Conservation (phyloP, 2,888 invertebrate species). For the Malacosoma neustria region DNA sequence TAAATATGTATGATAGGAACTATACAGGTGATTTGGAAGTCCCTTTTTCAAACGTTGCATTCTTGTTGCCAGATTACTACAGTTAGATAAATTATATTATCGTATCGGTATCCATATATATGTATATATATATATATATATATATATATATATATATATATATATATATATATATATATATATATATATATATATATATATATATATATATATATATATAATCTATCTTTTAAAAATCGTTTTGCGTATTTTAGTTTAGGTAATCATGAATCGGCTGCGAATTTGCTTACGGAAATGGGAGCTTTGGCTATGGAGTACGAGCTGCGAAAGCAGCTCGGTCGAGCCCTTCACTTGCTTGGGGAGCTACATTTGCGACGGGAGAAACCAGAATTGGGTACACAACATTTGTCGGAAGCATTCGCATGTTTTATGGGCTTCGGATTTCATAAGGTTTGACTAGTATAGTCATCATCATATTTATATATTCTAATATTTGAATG, state of each 20-base stretch:
- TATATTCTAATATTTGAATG: background rate
- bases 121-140: too few relatives aligned
- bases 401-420: conserved; percentile 57
- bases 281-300: conserved; percentile 59
- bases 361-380: conserved; percentile 56
- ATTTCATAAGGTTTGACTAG: conserved; percentile 26
- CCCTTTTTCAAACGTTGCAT: too few relatives aligned
- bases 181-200: too few relatives aligned
- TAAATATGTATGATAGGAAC: too few relatives aligned
- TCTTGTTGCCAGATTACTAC: too few relatives aligned
- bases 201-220: too few relatives aligned
- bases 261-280: conserved; percentile 45
- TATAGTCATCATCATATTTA: background rate
- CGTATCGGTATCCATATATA: too few relatives aligned
- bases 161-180: too few relatives aligned
- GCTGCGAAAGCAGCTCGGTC: conserved; percentile 45
- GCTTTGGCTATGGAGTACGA: conserved; percentile 49
- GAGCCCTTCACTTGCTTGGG: conserved; percentile 54
- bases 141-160: too few relatives aligned
- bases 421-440: conserved; percentile 54
- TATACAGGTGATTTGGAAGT: too few relatives aligned
- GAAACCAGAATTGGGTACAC: conserved; percentile 55
- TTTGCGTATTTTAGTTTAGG: conserved; percentile 45
- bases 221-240: too few relatives aligned
- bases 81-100: too few relatives aligned